A percentile compares a stretch with the other conserved stretches of the same genome.
Conservation (phyloP, 2,113 vertebrate genomes). For the Chitala chitala region DNA sequence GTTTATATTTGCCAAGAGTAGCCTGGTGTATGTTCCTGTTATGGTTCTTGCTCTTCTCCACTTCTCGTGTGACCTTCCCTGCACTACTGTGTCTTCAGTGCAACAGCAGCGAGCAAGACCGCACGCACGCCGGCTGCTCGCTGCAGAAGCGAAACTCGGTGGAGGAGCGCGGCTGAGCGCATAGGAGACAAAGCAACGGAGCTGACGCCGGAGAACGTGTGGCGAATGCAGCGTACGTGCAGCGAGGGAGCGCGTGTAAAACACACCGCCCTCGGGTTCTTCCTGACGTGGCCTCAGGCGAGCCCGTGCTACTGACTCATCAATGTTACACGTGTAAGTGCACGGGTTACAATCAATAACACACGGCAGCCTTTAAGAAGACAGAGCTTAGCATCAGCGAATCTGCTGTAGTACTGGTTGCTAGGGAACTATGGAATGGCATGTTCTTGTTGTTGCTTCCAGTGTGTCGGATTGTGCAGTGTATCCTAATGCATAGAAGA, state of each 20-base stretch:
- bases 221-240: not conserved
- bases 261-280: not conserved
- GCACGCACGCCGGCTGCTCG: too few species aligned
- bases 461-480: constrained; percentile 36
- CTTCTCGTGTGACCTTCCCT: too few species aligned
- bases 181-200: too few species aligned
- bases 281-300: not conserved
- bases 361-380: constrained; percentile 28
- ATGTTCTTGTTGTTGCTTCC: constrained; percentile 21
- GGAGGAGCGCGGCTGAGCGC: too few species aligned
- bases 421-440: constrained; percentile 42
- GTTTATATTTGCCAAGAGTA: too few species aligned
- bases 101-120: too few species aligned
- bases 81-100: too few species aligned
- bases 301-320: constrained; percentile 42
- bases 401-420: constrained; percentile 36
- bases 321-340: constrained; percentile 56
- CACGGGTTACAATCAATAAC: constrained; percentile 53
- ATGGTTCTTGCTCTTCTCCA: too few species aligned
- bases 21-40: too few species aligned
- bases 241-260: constrained; percentile 26
- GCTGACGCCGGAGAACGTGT: not conserved
- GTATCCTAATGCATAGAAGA: constrained; percentile 35
- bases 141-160: too few species aligned
- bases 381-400: constrained; percentile 25